A percentile compares a stretch with the other conserved stretches of the same genome.
phyloP scores from a whole-genome alignment of 2,113 vertebrate genomes.

The Odobenus rosmarus region DNA sequence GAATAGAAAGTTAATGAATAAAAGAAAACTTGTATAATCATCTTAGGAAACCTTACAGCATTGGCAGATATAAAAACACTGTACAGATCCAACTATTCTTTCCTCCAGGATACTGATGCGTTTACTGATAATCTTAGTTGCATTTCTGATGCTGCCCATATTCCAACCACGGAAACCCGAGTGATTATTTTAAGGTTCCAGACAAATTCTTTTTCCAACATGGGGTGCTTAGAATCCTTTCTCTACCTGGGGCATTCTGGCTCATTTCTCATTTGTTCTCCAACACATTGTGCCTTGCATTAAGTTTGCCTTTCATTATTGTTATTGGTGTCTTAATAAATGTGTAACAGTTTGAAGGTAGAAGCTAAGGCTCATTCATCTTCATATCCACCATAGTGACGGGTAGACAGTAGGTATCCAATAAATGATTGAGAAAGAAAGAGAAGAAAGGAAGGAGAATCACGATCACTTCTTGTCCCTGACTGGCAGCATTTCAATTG shows the following conservation, averaged over 20 bases:
- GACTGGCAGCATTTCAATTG: background rate
- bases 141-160: background rate
- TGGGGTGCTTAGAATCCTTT: background rate
- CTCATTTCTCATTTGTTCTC: background rate
- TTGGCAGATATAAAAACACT: background rate
- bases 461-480: background rate
- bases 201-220: background rate
- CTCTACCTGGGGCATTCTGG: background rate
- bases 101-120: background rate
- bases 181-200: background rate
- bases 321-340: background rate
- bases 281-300: background rate
- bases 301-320: background rate
- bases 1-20: background rate
- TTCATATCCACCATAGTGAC: background rate
- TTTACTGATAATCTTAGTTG: background rate
- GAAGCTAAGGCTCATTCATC: background rate
- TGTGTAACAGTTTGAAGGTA: background rate
- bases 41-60: background rate
- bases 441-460: background rate
- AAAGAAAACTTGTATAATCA: background rate
- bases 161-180: background rate
- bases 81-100: background rate
- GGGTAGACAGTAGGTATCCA: background rate
- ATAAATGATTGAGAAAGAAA: background rate